These are phyloP conservation scores for Siniperca knerii DNA, from an alignment of 2,113 vertebrate genomes.

Conservation along the genomic window DNA sequence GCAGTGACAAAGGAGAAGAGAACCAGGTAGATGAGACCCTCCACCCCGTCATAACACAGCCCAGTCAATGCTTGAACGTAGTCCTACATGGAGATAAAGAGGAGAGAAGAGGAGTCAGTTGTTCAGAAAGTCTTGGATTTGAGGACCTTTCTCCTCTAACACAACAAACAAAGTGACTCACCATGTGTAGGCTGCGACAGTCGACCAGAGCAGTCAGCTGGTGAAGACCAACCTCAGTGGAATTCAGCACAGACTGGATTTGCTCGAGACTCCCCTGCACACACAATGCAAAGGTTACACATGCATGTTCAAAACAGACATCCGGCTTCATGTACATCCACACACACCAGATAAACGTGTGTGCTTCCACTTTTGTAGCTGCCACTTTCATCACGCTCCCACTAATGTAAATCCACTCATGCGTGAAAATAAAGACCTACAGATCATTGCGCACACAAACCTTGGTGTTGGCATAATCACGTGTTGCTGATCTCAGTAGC, in stretches of 20 bases:
- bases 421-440: slow-evolving; percentile 11
- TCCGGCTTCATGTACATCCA: slow-evolving; percentile 1
- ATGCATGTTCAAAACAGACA: background rate
- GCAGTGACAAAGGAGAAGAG: slow-evolving; percentile 98
- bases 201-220: slow-evolving; percentile 96
- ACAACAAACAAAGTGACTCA: slow-evolving; percentile 78
- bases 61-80: slow-evolving; percentile 96
- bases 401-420: slow-evolving; percentile 13
- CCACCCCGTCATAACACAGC: slow-evolving; percentile 96
- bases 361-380: background rate
- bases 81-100: slow-evolving; percentile 83
- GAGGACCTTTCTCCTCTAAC: slow-evolving; percentile 16
- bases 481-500: slow-evolving; percentile 87
- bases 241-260: slow-evolving; percentile 91
- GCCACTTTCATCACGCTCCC: slow-evolving; percentile 5
- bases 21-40: slow-evolving; percentile 97
- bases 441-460: slow-evolving; percentile 78
- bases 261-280: slow-evolving; percentile 88
- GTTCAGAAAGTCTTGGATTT: background rate
- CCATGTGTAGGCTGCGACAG: slow-evolving; percentile 96
- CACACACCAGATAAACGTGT: background rate
- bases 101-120: background rate
- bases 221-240: slow-evolving; percentile 93
- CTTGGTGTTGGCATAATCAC: slow-evolving; percentile 90
- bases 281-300: background rate